Percentiles rank a stretch among this genome's conserved stretches.
phyloP scores from a whole-genome alignment of 2,113 vertebrate species.

The Amphiprion percula region DNA sequence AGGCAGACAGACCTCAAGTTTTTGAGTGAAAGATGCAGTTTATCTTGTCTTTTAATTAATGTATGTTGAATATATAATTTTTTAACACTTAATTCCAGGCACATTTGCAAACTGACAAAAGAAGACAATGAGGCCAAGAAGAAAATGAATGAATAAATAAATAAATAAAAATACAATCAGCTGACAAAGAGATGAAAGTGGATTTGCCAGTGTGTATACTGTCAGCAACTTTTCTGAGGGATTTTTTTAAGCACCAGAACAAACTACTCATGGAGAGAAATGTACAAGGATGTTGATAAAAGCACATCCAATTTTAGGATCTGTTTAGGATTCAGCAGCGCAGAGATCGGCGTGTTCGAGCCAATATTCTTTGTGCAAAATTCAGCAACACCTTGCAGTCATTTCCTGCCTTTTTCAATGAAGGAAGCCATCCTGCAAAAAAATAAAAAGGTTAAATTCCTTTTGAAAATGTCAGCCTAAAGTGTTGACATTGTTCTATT shows the following conservation, averaged over 20 bases:
- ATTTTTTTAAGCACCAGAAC: constrained; percentile 11
- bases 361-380: neutral
- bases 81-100: too few relatives aligned
- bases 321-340: neutral
- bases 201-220: neutral
- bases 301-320: neutral
- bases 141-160: too few relatives aligned
- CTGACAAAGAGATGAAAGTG: constrained; percentile 1
- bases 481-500: constrained; percentile 42
- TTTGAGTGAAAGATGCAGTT: constrained; percentile 2
- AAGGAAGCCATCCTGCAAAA: constrained; percentile 39
- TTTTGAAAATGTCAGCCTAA: constrained; percentile 20
- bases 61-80: neutral
- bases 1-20: neutral
- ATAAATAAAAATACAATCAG: constrained; percentile 1
- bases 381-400: constrained; percentile 35
- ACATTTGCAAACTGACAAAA: constrained; percentile 12
- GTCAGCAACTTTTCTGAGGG: neutral
- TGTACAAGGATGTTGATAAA: constrained; percentile 5
- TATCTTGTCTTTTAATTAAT: neutral
- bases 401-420: constrained; percentile 54
- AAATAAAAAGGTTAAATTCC: constrained; percentile 34
- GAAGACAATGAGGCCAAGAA: neutral
- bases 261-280: constrained; percentile 7
- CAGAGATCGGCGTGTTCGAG: neutral